A percentile compares a stretch with the other conserved stretches of the same genome.
Conservation (phyloP, 1,140 invertebrate genomes). For the Formica exsecta region DNA sequence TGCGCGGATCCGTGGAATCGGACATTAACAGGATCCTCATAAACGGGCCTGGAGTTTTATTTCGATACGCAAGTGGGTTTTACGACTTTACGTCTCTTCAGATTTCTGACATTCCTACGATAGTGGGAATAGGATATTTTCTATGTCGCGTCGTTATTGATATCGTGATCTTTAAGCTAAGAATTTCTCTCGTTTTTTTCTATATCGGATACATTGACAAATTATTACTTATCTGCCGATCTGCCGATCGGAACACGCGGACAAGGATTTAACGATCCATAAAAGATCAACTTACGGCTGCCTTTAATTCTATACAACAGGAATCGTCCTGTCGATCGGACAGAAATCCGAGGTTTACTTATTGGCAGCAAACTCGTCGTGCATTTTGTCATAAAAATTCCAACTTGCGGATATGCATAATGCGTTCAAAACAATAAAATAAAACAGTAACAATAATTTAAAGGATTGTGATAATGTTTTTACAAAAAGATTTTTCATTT, state of each 20-base stretch:
- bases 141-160: constrained; percentile 43
- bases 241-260: neutral
- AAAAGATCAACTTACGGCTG: constrained; percentile 50
- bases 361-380: constrained; percentile 23
- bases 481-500: neutral
- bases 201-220: constrained; percentile 63
- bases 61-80: constrained; percentile 33
- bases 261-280: constrained; percentile 56
- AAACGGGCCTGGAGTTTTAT: constrained; percentile 52
- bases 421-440: constrained; percentile 34
- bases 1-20: constrained; percentile 41
- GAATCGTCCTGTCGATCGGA: constrained; percentile 27
- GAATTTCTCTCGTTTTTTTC: constrained; percentile 21
- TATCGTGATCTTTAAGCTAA: constrained; percentile 46
- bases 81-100: constrained; percentile 41
- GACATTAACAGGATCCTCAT: constrained; percentile 65
- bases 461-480: neutral
- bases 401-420: constrained; percentile 2
- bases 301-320: constrained; percentile 38
- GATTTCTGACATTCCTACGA: constrained; percentile 64
- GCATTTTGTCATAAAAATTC: constrained; percentile 38
- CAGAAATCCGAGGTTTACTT: constrained; percentile 38
- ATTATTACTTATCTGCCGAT: constrained; percentile 53
- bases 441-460: constrained; percentile 18
- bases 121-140: constrained; percentile 54